These are phyloP conservation scores for Tanytarsus gracilentus DNA, from an alignment of 2,888 invertebrate genomes.

Conservation along the genomic window DNA sequence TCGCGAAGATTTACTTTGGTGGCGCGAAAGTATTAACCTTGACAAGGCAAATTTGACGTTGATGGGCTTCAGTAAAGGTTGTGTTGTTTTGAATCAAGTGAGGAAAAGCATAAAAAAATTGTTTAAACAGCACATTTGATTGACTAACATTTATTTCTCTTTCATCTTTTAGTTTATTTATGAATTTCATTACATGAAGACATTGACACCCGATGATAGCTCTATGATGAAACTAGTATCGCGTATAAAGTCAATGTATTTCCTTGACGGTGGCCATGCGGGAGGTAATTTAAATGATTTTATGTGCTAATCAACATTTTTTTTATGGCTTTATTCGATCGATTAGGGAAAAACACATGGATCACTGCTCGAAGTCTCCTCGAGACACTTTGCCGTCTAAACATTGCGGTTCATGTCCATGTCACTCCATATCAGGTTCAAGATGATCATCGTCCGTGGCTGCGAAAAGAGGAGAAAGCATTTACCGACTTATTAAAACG, in stretches of 20 bases:
- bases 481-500: constrained; percentile 60
- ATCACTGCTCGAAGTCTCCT: constrained; percentile 66
- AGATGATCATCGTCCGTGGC: constrained; percentile 73
- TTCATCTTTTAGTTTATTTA: constrained; percentile 55
- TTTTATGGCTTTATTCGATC: neutral
- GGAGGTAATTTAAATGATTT: constrained; percentile 47
- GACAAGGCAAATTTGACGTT: constrained; percentile 53
- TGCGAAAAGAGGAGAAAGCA: constrained; percentile 68
- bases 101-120: constrained; percentile 39
- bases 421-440: constrained; percentile 86
- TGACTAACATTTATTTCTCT: neutral
- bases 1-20: constrained; percentile 47
- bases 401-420: constrained; percentile 64
- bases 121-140: neutral
- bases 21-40: constrained; percentile 50
- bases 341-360: constrained; percentile 65
- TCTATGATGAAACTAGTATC: constrained; percentile 56
- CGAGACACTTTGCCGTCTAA: constrained; percentile 61
- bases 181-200: constrained; percentile 69
- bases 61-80: constrained; percentile 87
- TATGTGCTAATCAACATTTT: neutral
- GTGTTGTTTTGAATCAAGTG: constrained; percentile 77
- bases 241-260: constrained; percentile 67
- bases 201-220: constrained; percentile 53
- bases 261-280: constrained; percentile 88